Conservation (phyloP, 2,888 invertebrate genomes). For the Campaea margaritaria region DNA sequence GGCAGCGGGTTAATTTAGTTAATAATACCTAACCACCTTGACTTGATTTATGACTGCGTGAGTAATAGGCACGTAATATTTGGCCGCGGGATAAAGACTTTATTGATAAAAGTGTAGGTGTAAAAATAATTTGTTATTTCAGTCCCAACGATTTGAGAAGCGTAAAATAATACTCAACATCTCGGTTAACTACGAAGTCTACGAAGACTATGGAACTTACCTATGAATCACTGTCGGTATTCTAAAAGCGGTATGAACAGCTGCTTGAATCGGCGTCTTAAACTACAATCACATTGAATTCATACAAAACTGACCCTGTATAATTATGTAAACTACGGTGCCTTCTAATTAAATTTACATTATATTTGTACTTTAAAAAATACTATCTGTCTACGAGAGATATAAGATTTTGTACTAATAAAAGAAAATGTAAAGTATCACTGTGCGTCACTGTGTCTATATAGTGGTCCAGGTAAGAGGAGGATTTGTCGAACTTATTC, state of each 20-base stretch:
- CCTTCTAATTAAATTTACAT: slow-evolving; percentile 69
- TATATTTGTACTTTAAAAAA: slow-evolving; percentile 83
- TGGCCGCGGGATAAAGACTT: slow-evolving; percentile 43
- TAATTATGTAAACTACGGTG: slow-evolving; percentile 80
- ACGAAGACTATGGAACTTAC: slow-evolving; percentile 60
- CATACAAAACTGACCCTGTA: slow-evolving; percentile 86
- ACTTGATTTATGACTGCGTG: slow-evolving; percentile 33
- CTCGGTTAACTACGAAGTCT: slow-evolving; percentile 6
- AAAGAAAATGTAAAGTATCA: slow-evolving; percentile 62
- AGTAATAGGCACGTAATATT: slow-evolving; percentile 45
- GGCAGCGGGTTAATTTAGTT: slow-evolving; percentile 38
- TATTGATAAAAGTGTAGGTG: slow-evolving; percentile 45
- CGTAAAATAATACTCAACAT: slow-evolving; percentile 47
- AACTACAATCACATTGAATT: slow-evolving; percentile 85
- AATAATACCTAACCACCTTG: slow-evolving; percentile 27
- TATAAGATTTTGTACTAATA: slow-evolving; percentile 82
- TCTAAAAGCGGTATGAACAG: slow-evolving; percentile 78
- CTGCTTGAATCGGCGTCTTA: slow-evolving; percentile 77
- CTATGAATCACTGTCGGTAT: slow-evolving; percentile 73
- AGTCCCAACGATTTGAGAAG: slow-evolving; percentile 23
- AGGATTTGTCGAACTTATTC: slow-evolving; percentile 85
- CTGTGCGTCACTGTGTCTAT: slow-evolving; percentile 74
- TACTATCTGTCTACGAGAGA: slow-evolving; percentile 75
- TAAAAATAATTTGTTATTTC: slow-evolving; percentile 28
- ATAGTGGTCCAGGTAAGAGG: slow-evolving; percentile 84